Conservation (phyloP, 2,888 invertebrate genomes). For the Phytoseiulus persimilis region DNA sequence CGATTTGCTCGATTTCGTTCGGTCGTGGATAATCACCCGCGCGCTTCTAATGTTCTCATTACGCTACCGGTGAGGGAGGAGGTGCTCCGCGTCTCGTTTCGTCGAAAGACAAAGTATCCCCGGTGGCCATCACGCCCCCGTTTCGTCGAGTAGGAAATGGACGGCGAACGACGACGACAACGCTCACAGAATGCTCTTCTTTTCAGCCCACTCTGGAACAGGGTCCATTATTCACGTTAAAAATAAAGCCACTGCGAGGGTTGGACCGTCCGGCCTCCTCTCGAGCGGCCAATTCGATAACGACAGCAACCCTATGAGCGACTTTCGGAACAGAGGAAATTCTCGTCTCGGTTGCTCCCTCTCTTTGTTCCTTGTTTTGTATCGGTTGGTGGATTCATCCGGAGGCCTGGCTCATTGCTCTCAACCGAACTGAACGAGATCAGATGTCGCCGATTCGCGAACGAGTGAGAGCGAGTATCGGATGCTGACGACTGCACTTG, state of each 20-base stretch:
- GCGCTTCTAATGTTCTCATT: not conserved
- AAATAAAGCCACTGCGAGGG: not conserved
- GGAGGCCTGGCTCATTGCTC: not conserved
- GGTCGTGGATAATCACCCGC: not conserved
- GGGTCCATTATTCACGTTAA: not conserved
- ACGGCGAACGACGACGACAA: not conserved
- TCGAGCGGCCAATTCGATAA: not conserved
- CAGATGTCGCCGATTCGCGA: not conserved
- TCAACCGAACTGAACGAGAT: not conserved
- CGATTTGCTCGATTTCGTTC: not conserved
- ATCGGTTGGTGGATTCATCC: not conserved
- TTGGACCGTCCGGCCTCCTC: not conserved
- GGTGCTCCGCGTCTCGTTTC: not conserved
- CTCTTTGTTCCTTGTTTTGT: not conserved
- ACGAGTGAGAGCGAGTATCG: not conserved
- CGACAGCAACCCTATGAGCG: not conserved
- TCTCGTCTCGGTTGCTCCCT: not conserved
- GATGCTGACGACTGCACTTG: not conserved
- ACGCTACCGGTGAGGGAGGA: not conserved
- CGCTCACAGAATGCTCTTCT: not conserved
- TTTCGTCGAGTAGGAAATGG: not conserved
- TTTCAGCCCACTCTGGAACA: conserved; percentile 5
- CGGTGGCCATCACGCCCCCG: not conserved
- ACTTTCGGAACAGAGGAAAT: not conserved
- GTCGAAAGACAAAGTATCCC: not conserved